Percentiles rank a stretch among this genome's conserved stretches.
These are phyloP conservation scores for Petrophora chlorosata DNA, from an alignment of 2,888 invertebrate species.

Conservation along the genomic window DNA sequence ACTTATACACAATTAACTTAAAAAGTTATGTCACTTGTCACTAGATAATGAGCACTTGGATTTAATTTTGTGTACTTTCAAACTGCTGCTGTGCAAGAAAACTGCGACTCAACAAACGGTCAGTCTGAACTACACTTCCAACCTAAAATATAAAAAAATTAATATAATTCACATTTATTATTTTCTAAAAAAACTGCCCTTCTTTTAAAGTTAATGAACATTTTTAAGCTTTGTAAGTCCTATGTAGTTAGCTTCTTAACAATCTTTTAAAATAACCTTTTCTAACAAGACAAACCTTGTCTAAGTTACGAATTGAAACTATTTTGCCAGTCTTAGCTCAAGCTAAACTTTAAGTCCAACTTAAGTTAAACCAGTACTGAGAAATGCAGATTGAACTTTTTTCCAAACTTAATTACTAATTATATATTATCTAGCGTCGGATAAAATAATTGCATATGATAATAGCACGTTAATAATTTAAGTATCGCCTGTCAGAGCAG, in stretches of 20 bases:
- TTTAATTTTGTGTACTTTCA: conserved; percentile 46
- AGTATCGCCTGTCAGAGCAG: conserved; percentile 39
- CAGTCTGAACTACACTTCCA: conserved; percentile 25
- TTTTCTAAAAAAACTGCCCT: too few relatives aligned
- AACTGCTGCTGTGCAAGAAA: conserved; percentile 40
- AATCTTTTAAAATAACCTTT: too few relatives aligned
- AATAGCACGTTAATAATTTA: conserved; percentile 19
- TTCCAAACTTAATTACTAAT: not conserved
- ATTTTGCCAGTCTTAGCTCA: too few relatives aligned
- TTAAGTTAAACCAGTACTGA: too few relatives aligned
- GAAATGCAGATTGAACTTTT: too few relatives aligned
- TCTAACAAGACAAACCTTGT: too few relatives aligned
- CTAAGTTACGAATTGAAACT: too few relatives aligned
- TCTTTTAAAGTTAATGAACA: not conserved
- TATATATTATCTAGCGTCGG: not conserved
- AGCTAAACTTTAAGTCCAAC: too few relatives aligned
- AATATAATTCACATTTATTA: not conserved
- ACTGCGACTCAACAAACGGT: conserved; percentile 28
- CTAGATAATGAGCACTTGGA: conserved; percentile 36
- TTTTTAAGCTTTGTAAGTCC: too few relatives aligned
- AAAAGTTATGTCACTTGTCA: conserved; percentile 54
- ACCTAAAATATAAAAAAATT: conserved; percentile 15
- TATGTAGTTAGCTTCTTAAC: too few relatives aligned
- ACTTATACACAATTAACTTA: conserved; percentile 38
- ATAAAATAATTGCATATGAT: conserved; percentile 12